Percentiles rank a stretch among this genome's conserved stretches.
phyloP scores from a whole-genome alignment of 2,888 invertebrate genomes.

The Metellina segmentata region DNA sequence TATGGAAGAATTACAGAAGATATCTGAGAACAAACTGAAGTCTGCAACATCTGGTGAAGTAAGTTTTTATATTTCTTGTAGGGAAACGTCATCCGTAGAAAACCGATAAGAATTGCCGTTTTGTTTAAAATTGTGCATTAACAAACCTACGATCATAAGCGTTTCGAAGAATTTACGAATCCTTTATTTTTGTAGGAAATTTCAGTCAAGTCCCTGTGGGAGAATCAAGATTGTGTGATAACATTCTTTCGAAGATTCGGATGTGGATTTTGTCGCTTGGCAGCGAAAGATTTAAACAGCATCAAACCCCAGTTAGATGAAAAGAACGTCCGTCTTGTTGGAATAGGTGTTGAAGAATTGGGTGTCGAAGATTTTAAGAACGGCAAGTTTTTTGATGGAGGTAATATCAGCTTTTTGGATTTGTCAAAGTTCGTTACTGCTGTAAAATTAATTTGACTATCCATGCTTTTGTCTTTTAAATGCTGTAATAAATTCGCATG shows the following conservation, averaged over 20 bases:
- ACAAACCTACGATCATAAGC: not conserved
- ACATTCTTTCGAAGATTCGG: slow-evolving; percentile 87
- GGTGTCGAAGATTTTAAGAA: slow-evolving; percentile 86
- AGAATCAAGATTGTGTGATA: slow-evolving; percentile 84
- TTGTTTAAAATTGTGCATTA: not conserved
- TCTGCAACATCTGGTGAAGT: slow-evolving; percentile 24
- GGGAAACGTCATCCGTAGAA: not conserved
- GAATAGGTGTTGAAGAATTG: slow-evolving; percentile 85
- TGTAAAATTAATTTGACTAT: not conserved
- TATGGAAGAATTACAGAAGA: slow-evolving; percentile 36
- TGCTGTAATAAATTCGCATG: too few relatives aligned
- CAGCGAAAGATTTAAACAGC: slow-evolving; percentile 85
- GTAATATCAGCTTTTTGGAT: slow-evolving; percentile 80
- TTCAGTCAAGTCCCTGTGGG: slow-evolving; percentile 84
- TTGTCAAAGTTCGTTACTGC: not conserved
- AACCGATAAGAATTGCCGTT: not conserved
- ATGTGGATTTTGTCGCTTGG: slow-evolving; percentile 86
- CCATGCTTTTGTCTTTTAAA: not conserved
- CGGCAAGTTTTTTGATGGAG: slow-evolving; percentile 86
- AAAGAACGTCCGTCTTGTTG: slow-evolving; percentile 84
- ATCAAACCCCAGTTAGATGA: slow-evolving; percentile 85
- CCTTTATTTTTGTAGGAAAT: slow-evolving; percentile 79
- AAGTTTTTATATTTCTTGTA: not conserved
- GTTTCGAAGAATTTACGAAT: not conserved
- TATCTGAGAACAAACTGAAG: slow-evolving; percentile 15